Conservation (phyloP, 2,113 vertebrate genomes). For the Arvicanthis niloticus region DNA sequence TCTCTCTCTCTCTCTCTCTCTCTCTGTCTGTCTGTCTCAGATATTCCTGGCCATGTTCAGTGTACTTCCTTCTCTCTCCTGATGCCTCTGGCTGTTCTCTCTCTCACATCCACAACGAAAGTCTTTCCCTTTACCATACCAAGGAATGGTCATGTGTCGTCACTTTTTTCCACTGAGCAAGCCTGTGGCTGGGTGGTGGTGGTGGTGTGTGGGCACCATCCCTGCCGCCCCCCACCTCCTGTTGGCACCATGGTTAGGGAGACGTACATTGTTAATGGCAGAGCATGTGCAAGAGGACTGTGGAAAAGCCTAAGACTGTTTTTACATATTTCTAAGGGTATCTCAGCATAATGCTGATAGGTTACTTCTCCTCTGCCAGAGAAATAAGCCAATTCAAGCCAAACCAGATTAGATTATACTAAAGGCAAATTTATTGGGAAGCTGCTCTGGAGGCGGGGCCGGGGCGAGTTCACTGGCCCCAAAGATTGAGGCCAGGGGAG, state of each 20-base stretch:
- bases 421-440: too few species aligned
- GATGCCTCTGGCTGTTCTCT: not conserved
- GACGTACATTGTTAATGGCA: not conserved
- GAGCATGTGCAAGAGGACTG: not conserved
- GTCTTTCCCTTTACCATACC: not conserved
- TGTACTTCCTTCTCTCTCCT: not conserved
- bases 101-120: not conserved
- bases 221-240: not conserved
- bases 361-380: too few species aligned
- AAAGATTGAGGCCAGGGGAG: too few species aligned
- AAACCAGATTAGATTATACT: too few species aligned
- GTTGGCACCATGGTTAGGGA: not conserved
- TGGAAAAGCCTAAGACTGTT: too few species aligned
- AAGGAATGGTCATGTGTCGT: not conserved
- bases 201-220: rapidly evolving
- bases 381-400: too few species aligned
- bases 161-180: not conserved
- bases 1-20: too few species aligned
- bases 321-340: not conserved
- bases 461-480: too few species aligned
- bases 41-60: not conserved
- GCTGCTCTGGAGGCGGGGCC: too few species aligned
- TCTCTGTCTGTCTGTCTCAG: too few species aligned
- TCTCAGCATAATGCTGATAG: not conserved
- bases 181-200: rapidly evolving